A percentile compares a stretch with the other conserved stretches of the same genome.
Evolutionary conservation across 2,113 vertebrate species (phyloP).

Genomic region (Hystrix cristata): DNA sequence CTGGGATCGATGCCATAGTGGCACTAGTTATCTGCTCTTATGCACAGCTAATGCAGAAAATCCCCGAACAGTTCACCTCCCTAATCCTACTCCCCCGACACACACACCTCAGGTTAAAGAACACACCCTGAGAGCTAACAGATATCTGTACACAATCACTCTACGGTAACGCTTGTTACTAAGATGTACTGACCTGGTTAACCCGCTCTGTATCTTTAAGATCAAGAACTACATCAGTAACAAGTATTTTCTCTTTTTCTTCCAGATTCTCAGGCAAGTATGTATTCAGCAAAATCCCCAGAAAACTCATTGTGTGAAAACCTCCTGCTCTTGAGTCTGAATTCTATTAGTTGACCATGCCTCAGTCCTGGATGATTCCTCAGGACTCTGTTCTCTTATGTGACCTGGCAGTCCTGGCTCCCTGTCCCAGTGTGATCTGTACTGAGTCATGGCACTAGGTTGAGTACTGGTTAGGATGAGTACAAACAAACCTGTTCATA

Average conservation of each 20-base stretch:
- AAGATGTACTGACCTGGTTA: conserved; percentile 93
- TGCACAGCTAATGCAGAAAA: conserved; percentile 90
- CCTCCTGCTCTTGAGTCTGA: neutral
- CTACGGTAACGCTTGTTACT: conserved; percentile 98
- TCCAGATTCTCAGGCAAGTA: neutral
- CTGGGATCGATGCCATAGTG: conserved; percentile 92
- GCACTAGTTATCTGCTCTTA: conserved; percentile 89
- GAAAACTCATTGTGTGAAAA: neutral
- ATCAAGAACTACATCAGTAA: conserved; percentile 95
- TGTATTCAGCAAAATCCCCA: neutral
- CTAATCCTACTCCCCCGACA: conserved; percentile 61
- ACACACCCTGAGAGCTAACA: conserved; percentile 88
- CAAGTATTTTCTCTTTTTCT: conserved; percentile 88
- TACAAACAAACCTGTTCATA: neutral
- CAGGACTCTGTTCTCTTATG: neutral
- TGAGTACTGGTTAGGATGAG: neutral
- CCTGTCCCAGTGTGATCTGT: neutral
- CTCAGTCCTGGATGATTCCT: neutral
- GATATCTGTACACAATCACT: conserved; percentile 94
- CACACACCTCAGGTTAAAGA: conserved; percentile 77
- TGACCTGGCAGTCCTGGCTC: accelerated
- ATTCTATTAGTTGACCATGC: neutral
- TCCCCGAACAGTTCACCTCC: conserved; percentile 90
- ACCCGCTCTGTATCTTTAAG: conserved; percentile 93
- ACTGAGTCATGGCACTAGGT: neutral